A percentile compares a stretch with the other conserved stretches of the same genome.
phyloP scores from a whole-genome alignment of 2,888 invertebrate species.

The Lithophane ornitopus region DNA sequence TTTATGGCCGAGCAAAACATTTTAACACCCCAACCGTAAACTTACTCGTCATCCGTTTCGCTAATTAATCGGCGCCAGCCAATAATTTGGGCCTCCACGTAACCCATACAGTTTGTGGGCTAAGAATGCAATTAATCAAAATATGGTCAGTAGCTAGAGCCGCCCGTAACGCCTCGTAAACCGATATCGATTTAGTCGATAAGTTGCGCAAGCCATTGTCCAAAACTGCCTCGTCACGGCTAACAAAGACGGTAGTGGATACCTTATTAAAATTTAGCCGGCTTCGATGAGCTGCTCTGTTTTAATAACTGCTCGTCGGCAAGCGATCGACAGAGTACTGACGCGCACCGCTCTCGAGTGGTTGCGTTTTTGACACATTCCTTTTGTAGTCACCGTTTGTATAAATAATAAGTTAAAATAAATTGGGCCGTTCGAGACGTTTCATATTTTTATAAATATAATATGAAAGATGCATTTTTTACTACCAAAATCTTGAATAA shows the following conservation, averaged over 20 bases:
- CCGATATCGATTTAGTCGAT: conserved; percentile 90
- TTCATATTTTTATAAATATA: conserved; percentile 60
- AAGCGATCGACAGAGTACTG: conserved; percentile 73
- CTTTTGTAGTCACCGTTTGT: conserved; percentile 77
- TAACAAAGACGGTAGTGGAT: conserved; percentile 90
- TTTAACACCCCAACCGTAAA: conserved; percentile 81
- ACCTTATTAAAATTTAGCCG: conserved; percentile 90
- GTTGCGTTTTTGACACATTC: conserved; percentile 82
- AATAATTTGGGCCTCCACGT: conserved; percentile 80
- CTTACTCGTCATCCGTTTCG: conserved; percentile 83
- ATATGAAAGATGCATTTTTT: conserved; percentile 57
- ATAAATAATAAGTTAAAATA: conserved; percentile 81
- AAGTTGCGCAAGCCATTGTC: conserved; percentile 90
- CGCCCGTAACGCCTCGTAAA: conserved; percentile 89
- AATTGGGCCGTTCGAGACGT: conserved; percentile 70
- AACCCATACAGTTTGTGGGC: conserved; percentile 77
- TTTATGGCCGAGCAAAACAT: conserved; percentile 77
- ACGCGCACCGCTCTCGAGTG: conserved; percentile 76
- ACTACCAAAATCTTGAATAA: conserved; percentile 22
- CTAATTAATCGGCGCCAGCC: conserved; percentile 89
- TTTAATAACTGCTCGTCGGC: conserved; percentile 87
- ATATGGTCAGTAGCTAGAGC: conserved; percentile 89
- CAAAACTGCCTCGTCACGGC: conserved; percentile 85
- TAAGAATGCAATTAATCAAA: conserved; percentile 90
- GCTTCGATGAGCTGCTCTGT: conserved; percentile 87